Evolutionary conservation across 2,797 vertebrate genomes (phyloP), one percentile per base, ranked within the genome.

Genomic region (Dromococcyx pavoninus): DNA sequence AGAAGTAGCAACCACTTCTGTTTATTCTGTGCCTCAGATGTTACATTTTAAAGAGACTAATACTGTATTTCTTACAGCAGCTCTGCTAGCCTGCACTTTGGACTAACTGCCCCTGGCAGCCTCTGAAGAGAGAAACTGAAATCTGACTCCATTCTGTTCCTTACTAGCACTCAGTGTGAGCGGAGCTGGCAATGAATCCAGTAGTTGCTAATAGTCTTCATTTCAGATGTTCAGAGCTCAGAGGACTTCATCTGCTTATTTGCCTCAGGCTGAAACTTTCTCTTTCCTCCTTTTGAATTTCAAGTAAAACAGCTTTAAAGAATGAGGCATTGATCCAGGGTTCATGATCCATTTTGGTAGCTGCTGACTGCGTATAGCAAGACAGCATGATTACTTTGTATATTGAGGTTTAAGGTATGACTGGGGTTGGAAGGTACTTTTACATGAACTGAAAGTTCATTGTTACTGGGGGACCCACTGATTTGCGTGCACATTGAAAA

Each of bases 91-190:
- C 54, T 86, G 22, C 17, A 7, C 46, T 93, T 66, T 39, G 74
- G 64, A 61, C 91, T 95, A 41, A 84, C 69, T 86, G 86, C 87
- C 61, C 69, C 65, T 77, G 77, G 72, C 81, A 92, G 54, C 81
- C 35, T 65, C 58, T 33, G 60, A 75, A 64, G 61, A 73, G 53
- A 86, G 64, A 67, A 87, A 51, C 15, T 89, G 95, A 83, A 95
- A 94, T 77, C 51, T 58, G 79, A 74, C 43, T 89, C 91, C 30
- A 2, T 28, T 75, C 30, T 71, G 41, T 88, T 78, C 61, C 32
- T 48, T 65, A 33, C 44, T 44, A 57, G 33, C 14, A 5, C 25
- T 80, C 19, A 3, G 1, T n/a, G 21, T 64, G 33, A 71, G 70
- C 16, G 27, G 14, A 74, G 64, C 60, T 90, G 77, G 67, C 77